Evolutionary conservation across 2,113 vertebrate genomes (phyloP), one percentile per base, ranked within the genome.

Genomic region (Myiozetetes cayanensis): DNA sequence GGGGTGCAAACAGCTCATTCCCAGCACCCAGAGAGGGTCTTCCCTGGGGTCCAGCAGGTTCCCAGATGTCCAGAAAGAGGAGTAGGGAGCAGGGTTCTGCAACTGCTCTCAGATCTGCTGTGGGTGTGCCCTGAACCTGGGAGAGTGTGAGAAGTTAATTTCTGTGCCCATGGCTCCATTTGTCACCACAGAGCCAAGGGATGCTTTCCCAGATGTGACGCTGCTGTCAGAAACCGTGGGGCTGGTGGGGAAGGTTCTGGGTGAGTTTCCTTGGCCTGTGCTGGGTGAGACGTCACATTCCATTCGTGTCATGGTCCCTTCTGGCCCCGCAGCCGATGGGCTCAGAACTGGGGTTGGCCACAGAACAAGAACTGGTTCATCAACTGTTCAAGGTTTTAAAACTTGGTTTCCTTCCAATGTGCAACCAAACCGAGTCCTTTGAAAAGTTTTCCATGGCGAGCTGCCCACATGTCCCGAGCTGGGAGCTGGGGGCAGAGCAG

Each of bases 321-420:
- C 91, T 46, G 89, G 84, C 84, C 61, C 70, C 0, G 70, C 70
- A 55, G 66, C 47, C 1, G 3, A 44, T 14, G 82, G 88, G 44
- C 43, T 31, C 73, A 55, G 39, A n/a, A 22, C 20, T 52, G 74
- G 50, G 50, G 28, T 31, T 96, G 93, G 87, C 92, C 1, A 1
- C 41, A 46, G 65, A 70, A 58, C 92, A 92, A 72, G 70, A 85
- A 80, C 53, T 16, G 41, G 44, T 91, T 65, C 75, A 37, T 87
- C 82, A 70, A 37, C 39, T 4, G 10, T 49, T 66, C 28, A 22
- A 86, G 90, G 94, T 70, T 92, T 95, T n/a, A 95, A 83, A 96
- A 50, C 65, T 73, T 94, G 95, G 55, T 22, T 94, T 94, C 62
- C 67, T 93, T 95, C 95, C 95, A 92, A 46, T 0, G 0, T 39